phyloP scores from a whole-genome alignment of 1,140 invertebrate species.

The Spodoptera litura region DNA sequence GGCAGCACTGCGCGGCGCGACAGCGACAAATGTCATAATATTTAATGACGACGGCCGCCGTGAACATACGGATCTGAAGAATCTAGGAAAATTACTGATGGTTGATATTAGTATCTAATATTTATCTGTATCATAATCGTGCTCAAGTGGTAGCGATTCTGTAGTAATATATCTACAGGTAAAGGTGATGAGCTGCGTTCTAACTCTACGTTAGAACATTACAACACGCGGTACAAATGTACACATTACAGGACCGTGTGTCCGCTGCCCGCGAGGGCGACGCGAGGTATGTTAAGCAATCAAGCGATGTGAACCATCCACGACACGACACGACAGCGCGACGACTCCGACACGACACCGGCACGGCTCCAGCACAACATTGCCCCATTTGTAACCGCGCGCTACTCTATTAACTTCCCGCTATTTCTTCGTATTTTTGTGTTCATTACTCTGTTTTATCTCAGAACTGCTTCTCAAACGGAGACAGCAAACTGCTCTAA shows the following conservation, averaged over 20 bases:
- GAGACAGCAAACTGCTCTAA: conserved; percentile 23
- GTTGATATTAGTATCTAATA: too few species aligned
- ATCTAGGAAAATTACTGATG: background rate
- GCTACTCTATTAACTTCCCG: conserved; percentile 36
- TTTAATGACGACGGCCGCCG: background rate
- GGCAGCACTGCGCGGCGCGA: background rate
- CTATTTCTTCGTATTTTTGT: conserved; percentile 42
- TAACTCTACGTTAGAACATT: too few species aligned
- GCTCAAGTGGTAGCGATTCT: too few species aligned
- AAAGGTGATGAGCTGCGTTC: too few species aligned
- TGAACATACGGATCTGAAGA: background rate
- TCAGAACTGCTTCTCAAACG: conserved; percentile 11
- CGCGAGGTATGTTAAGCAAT: conserved; percentile 32
- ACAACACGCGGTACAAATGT: too few species aligned
- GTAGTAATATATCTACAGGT: too few species aligned
- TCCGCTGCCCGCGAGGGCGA: background rate
- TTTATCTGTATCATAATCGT: too few species aligned
- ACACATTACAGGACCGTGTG: background rate
- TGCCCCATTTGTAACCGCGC: conserved; percentile 40
- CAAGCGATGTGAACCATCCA: conserved; percentile 23
- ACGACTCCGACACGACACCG: conserved; percentile 15
- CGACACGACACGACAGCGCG: conserved; percentile 1
- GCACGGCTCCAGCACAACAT: conserved; percentile 3
- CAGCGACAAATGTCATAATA: conserved; percentile 30
- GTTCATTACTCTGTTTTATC: conserved; percentile 43